Conservation (phyloP, 2,113 vertebrate genomes). For the Mixornis gularis region DNA sequence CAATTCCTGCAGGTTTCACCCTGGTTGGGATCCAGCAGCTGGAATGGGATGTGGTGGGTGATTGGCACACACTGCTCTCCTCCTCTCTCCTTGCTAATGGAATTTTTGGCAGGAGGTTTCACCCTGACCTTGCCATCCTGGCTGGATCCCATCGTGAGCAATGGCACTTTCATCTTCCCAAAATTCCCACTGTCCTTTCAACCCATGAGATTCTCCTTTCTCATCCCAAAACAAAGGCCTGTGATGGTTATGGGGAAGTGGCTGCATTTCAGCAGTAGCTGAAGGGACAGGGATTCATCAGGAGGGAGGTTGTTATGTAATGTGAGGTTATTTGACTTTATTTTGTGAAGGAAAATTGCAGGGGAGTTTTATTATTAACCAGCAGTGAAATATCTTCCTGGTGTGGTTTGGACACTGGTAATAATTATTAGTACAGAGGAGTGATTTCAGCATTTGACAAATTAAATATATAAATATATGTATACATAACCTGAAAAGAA, state of each 20-base stretch:
- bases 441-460: neutral
- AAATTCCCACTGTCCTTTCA: neutral
- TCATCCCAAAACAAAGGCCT: neutral
- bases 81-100: neutral
- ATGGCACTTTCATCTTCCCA: neutral
- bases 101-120: constrained; percentile 36
- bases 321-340: neutral
- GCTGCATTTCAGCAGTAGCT: neutral
- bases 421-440: neutral
- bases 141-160: neutral
- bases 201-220: neutral
- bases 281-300: neutral
- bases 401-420: neutral
- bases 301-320: neutral
- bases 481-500: neutral
- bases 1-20: neutral
- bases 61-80: neutral
- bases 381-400: neutral
- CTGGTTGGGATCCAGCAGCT: neutral
- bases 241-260: neutral
- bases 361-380: neutral
- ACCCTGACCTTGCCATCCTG: neutral
- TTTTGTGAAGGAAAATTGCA: neutral
- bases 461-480: neutral
- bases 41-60: neutral